Evolutionary conservation across 2,797 vertebrate species (phyloP).

Genomic region (Coranthus polyacanthus): DNA sequence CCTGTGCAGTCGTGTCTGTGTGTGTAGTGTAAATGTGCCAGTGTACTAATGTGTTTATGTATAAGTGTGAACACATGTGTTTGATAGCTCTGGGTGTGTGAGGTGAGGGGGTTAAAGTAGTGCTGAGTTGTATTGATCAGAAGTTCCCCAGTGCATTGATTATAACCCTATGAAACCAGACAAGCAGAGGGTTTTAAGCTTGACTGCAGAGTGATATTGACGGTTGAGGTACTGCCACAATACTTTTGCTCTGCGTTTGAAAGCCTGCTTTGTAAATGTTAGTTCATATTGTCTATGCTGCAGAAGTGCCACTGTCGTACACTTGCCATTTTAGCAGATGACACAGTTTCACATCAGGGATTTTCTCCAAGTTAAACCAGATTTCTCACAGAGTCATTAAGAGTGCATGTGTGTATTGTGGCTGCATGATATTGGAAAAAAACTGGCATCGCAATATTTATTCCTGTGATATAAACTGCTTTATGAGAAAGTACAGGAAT

Average conservation of each 20-base stretch:
- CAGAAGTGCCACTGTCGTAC: not conserved
- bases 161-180: slow-evolving; percentile 70
- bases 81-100: slow-evolving; percentile 28
- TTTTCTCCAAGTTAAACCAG: not conserved
- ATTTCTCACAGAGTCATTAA: slow-evolving; percentile 9
- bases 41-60: not conserved
- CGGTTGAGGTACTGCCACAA: slow-evolving; percentile 27
- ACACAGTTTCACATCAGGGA: slow-evolving; percentile 13
- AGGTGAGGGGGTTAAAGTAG: slow-evolving; percentile 69
- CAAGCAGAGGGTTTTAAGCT: slow-evolving; percentile 69
- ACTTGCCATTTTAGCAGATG: slow-evolving; percentile 25
- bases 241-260: slow-evolving; percentile 37
- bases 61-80: slow-evolving; percentile 20
- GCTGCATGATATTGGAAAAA: not conserved
- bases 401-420: not conserved
- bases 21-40: slow-evolving; percentile 18
- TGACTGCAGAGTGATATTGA: slow-evolving; percentile 64
- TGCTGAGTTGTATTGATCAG: slow-evolving; percentile 73
- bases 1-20: not conserved
- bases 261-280: slow-evolving; percentile 54
- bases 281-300: slow-evolving; percentile 28
- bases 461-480: too few relatives aligned
- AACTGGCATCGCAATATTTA: too few relatives aligned
- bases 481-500: too few relatives aligned
- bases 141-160: slow-evolving; percentile 75